Conservation (phyloP, 2,888 invertebrate genomes). For the Drosophila setosimentum region DNA sequence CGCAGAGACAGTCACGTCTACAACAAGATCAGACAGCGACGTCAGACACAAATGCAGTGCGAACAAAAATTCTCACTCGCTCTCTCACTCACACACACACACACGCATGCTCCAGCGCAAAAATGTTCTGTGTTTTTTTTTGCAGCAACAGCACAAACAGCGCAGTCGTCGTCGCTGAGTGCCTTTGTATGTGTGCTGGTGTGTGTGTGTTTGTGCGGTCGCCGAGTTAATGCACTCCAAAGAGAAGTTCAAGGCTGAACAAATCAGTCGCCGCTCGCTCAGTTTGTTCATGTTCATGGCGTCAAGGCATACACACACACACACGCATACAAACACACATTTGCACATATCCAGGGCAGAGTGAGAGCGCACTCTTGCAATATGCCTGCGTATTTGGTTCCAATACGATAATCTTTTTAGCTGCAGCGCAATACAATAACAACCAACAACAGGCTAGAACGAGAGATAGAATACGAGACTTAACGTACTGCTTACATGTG, state of each 20-base stretch:
- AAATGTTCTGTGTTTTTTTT: slow-evolving; percentile 40
- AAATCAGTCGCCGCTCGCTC: slow-evolving; percentile 82
- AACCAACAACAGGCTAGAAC: slow-evolving; percentile 18
- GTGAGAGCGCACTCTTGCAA: slow-evolving; percentile 11
- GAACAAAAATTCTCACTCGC: slow-evolving; percentile 47
- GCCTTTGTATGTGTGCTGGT: slow-evolving; percentile 20
- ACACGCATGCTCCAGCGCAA: slow-evolving; percentile 21
- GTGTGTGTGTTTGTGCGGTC: slow-evolving; percentile 43
- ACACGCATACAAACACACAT: not conserved
- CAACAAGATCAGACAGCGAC: slow-evolving; percentile 47
- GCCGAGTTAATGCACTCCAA: slow-evolving; percentile 84
- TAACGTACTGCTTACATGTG: slow-evolving; percentile 35
- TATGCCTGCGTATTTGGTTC: slow-evolving; percentile 42
- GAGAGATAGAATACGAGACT: slow-evolving; percentile 44
- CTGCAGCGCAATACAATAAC: slow-evolving; percentile 36
- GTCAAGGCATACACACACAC: slow-evolving; percentile 42
- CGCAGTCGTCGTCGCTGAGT: slow-evolving; percentile 13
- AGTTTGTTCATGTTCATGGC: slow-evolving; percentile 56
- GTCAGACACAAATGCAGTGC: slow-evolving; percentile 49
- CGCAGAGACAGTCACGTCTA: slow-evolving; percentile 31
- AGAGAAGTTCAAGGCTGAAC: slow-evolving; percentile 85
- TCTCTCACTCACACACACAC: slow-evolving; percentile 27
- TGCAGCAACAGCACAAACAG: slow-evolving; percentile 37
- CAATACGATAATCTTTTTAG: slow-evolving; percentile 66
- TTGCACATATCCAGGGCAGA: slow-evolving; percentile 19